phyloP scores from a whole-genome alignment of 1,140 invertebrate species.

The Anastrepha ludens region DNA sequence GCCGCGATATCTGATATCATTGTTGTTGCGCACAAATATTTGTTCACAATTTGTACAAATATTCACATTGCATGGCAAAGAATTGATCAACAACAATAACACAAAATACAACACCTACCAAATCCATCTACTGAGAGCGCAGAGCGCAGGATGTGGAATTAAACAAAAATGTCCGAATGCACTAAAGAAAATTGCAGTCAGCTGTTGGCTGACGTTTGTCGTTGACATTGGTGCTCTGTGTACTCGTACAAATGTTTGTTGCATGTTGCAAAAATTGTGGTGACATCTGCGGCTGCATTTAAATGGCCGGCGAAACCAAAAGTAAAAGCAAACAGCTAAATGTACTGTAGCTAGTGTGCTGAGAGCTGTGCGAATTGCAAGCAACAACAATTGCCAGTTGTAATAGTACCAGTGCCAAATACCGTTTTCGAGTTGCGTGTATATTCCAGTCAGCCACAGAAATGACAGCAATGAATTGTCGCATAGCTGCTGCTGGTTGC shows the following conservation, averaged over 20 bases:
- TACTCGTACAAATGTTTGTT: neutral
- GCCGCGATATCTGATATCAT: neutral
- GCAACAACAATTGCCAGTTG: neutral
- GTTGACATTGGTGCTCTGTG: neutral
- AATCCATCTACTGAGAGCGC: no score
- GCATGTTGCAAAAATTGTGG: conserved; percentile 5
- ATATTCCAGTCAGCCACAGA: conserved; percentile 33
- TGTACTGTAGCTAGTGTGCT: neutral
- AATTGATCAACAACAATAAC: no score
- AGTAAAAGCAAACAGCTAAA: conserved; percentile 1
- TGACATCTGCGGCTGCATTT: conserved; percentile 37
- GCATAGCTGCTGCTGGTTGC: neutral
- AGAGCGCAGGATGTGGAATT: no score
- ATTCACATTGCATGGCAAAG: neutral
- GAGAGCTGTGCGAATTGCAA: neutral
- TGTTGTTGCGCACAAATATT: conserved; percentile 16
- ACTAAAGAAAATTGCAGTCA: no score
- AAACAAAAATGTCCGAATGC: no score
- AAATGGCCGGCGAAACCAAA: neutral
- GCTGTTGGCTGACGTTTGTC: neutral
- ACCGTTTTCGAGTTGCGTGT: no score
- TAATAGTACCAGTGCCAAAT: neutral
- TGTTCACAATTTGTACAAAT: conserved; percentile 31
- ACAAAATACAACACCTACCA: no score
- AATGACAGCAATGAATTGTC: conserved; percentile 41